Base-by-base conservation (phyloP, 2,113 vertebrate species). In the Salvelinus sp. region DNA sequence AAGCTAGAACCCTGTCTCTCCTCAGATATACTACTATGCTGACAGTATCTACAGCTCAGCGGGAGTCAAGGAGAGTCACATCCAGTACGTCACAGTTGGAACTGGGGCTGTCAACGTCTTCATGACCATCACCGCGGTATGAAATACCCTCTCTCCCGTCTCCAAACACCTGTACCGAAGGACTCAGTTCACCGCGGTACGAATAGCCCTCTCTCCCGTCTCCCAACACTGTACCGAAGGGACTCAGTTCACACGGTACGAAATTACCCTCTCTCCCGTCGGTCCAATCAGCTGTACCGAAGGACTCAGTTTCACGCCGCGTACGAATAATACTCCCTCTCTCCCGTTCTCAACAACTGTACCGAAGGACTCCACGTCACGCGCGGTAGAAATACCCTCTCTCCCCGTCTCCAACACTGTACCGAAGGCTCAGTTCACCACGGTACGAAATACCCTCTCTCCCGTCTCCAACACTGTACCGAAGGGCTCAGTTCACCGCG, bases 1-100 rank as follows among this genome's bases (percentile, higher is more conserved):
- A 66, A 25, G 5, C 13, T 66, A 30, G 14, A 66, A 33, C 1
- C 25, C 25, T 28, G 4, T 66, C 23, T 30, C 12, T 76, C 77
- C 79, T 60, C 88, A 99, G 97, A 94, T 99, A 58, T 98, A 98
- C 89, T 99, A 98, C 90, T 99, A 98, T 0, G 95, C 97, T 0
- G 93, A 98, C 82, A 89, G 82, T 33, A 98, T 99, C 83, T 99
- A 97, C 20, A 2, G 44, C 65, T 87, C 82, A 0, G 95, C 97
- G 0, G 96, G 96, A 0, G 95, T 99, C 65, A 22, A 50, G 0
- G 3, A 7, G 0, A 65, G 57, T 0, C 82, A 93, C 0, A 86
- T 98, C 63, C 97, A 99, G 62, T 98, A 93, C 0, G 95, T 96
- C 84, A 98, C 97, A 0, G 96, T 91, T 6, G 96, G 95, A 2